Conservation (phyloP, 2,797 vertebrate species). For the Acipenser transmontanus region DNA sequence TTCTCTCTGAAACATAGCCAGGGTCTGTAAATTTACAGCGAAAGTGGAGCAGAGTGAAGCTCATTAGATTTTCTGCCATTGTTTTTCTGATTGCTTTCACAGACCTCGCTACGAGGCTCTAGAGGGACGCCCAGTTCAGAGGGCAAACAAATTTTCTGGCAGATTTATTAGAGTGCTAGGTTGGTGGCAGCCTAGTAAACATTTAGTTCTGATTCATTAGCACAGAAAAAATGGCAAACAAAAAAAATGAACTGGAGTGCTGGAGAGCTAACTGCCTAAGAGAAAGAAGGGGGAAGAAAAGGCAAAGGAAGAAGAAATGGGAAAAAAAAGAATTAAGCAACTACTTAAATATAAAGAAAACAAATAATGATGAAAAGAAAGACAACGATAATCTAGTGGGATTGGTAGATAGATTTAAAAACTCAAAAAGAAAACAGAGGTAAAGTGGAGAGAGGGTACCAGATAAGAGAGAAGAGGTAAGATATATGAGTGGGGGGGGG, state of each 20-base stretch:
- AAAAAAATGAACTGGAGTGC: neutral
- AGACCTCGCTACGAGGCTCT: conserved; percentile 46
- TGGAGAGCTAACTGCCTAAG: neutral
- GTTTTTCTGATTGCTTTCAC: conserved; percentile 58
- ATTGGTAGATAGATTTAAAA: neutral
- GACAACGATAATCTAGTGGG: neutral
- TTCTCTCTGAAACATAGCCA: conserved; percentile 48
- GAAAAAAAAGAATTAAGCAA: neutral
- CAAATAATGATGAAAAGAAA: neutral
- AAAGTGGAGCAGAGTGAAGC: conserved; percentile 39
- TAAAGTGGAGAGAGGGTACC: neutral
- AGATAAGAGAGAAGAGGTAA: neutral
- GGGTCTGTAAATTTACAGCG: conserved; percentile 43
- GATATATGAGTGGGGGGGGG: too few species aligned
- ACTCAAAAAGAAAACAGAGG: neutral
- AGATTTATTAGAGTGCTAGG: conserved; percentile 65
- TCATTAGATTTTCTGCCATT: conserved; percentile 39
- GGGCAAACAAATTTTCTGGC: conserved; percentile 80
- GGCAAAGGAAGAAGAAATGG: conserved; percentile 5
- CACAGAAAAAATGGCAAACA: conserved; percentile 6
- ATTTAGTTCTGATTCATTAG: conserved; percentile 36
- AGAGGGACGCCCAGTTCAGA: conserved; percentile 61
- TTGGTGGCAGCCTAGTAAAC: conserved; percentile 56
- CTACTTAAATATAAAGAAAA: too few species aligned
- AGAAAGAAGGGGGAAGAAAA: neutral